Base-by-base conservation (phyloP, 1,140 invertebrate genomes). In the Papilio polyxenes region DNA sequence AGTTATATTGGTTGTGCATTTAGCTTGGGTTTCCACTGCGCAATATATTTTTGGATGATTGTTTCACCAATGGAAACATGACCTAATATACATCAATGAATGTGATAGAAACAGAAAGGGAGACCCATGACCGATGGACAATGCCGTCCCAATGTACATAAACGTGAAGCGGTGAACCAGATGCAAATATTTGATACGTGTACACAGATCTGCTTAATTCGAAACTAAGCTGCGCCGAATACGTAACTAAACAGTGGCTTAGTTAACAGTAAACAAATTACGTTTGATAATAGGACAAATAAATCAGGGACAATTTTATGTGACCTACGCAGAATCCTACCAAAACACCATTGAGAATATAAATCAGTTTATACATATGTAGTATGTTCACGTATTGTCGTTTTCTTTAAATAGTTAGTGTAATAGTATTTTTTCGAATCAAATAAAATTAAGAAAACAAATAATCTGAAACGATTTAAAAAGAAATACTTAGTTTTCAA, bases 171-270 rank as follows among this genome's bases (percentile, higher is more conserved):
- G 65, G 20, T 37, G 31, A 72, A 40, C 31, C 65, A 37, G 65
- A 72, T 72, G 65, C 65, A 72, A 72, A 40, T 37, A 72, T 72
- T 72, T 37, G 65, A 72, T 40, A 72, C 65, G 65, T 72, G 31
- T 37, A 72, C 65, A 40, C 65, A 72, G 65, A 40, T 40, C 65
- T 15, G 11, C 65, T 72, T 72, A 37, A 15, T 72, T 72, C 65
- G 17, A 72, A 72, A 37, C 11, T 31, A 72, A 72, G 31, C 65
- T 72, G 2, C 13, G 3, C 10, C 20, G 62, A 31, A 11, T 20
- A 20, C 59, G 56, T 65, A 65, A 65, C 62, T 31, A 65, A 65
- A 65, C 62, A 65, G 20, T 65, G 62, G 65, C 65, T 72, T 72
- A 37, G 65, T 72, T 72, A 72, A 72, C 23, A 72, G 65, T 72